These are phyloP conservation scores for Pterocles orientalis DNA, from an alignment of 2,113 vertebrate species.

Conservation along the genomic window DNA sequence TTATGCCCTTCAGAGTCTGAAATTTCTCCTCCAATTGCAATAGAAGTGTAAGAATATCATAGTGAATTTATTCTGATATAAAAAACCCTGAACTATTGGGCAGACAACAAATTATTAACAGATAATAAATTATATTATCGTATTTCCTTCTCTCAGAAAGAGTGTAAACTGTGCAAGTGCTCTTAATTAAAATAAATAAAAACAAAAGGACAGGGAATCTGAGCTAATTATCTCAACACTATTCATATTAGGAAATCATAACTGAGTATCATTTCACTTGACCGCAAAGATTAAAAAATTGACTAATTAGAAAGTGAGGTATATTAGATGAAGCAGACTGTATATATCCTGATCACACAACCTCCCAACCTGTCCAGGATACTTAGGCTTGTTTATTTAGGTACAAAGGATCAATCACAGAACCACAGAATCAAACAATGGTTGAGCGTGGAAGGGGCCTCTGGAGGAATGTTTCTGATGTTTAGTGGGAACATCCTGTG, in stretches of 20 bases:
- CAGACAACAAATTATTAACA: background rate
- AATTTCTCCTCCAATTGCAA: background rate
- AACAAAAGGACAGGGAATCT: background rate
- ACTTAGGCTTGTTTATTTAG: background rate
- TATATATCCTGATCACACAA: background rate
- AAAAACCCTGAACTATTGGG: background rate
- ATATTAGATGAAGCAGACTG: background rate
- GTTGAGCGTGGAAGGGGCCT: background rate
- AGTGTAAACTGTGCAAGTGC: background rate
- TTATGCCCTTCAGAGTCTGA: background rate
- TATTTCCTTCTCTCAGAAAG: background rate
- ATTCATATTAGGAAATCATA: background rate
- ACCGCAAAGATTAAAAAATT: background rate
- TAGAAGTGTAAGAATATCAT: background rate
- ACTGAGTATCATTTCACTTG: background rate
- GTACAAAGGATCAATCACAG: background rate
- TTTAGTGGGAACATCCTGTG: accelerated
- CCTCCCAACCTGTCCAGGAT: background rate
- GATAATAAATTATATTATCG: background rate
- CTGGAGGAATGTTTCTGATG: background rate
- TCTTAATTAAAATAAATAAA: background rate
- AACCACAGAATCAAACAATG: background rate
- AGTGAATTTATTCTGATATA: background rate
- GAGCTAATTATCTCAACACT: background rate
- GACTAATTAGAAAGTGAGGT: background rate